Base-by-base conservation (phyloP, 2,797 vertebrate genomes). In the Chanos chanos region DNA sequence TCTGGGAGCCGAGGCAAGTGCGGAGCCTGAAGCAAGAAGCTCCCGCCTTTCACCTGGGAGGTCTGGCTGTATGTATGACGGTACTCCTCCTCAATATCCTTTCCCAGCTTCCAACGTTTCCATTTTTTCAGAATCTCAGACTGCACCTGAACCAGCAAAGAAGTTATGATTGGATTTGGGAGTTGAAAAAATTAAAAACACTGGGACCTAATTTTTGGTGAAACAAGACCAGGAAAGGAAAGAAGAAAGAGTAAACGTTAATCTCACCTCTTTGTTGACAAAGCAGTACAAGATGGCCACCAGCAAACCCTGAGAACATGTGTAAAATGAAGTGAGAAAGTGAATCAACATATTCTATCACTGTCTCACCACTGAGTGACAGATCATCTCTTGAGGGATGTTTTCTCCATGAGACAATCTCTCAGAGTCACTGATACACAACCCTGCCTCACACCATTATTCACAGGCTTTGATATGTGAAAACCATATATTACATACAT, bases 231-330 rank as follows among this genome's bases (percentile, higher is more conserved):
- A 61, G 44, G 6, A 4, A 0, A 39, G 25, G 53, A 3, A 27
- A 33, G 1, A 6, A 5, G 24, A 18, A 28, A 15, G 1, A 18
- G 2, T 1, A 10, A 51, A 4, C 18, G 3, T 34, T 9, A 45
- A 10, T 61, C 93, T 88, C 75, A 97, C 96, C 91, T 99, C 96
- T 83, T 96, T 97, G 86, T 97, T 98, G 85, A 99, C 88, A 1
- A 99, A 98, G 76, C 96, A 99, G 86, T 98, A 99, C 70, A 99
- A 90, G 52, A 99, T 92, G 59, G 96, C 95, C 66, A 99, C 96
- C 83, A 99, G 83, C 68, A 99, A 91, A 56, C 96, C 96, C 96
- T 98, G 86, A 45, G 58, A 73, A 80, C 48, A 79, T 47, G 71
- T n/a, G n/a, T n/a, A n/a, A n/a, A n/a, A n/a, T n/a, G n/a, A n/a